Base-by-base conservation (phyloP, 2,797 vertebrate species). In the Xenops minutus region DNA sequence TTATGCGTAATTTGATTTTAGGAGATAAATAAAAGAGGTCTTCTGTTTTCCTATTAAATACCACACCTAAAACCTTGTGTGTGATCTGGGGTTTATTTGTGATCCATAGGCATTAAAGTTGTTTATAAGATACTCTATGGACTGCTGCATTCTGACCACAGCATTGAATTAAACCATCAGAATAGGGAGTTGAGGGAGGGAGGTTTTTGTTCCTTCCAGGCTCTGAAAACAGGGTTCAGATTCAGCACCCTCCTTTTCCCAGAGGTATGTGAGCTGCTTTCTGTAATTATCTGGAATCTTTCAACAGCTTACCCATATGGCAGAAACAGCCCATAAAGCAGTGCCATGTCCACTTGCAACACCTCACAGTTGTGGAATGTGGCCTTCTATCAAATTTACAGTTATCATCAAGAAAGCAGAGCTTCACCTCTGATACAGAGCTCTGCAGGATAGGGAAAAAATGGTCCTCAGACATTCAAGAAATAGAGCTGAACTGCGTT, bases 391-490 rank as follows among this genome's bases (percentile, higher is more conserved):
- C 73, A 56, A 67, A 59, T 32, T 51, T 58, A 12, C 8, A 7
- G 26, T 46, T 66, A 20, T 11, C 52, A 22, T 36, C n/a, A 67
- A 7, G 52, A 77, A 37, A 14, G 24, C 72, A 74, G 76, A 88
- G 54, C 62, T 72, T 84, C 58, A 17, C 15, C 32, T 78, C 48
- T 43, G 58, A 59, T 64, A 41, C 1, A 7, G 63, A 85, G 52
- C 56, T 88, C 71, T 92, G 61, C 26, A n/a, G 62, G 41, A 41
- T 3, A 39, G 68, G 4, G 43, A 54, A 73, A 88, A 34, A 17
- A 5, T 8, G 3, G 30, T 77, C 44, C 34, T 74, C 51, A 14
- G 34, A 26, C 2, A 0, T 12, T 69, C 0, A 0, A 66, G 72
- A 85, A 66, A 32, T 7, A 66, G 37, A 68, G 29, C 34, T 59